Evolutionary conservation across 2,113 vertebrate genomes (phyloP).

Genomic region (Tupaia chinensis): DNA sequence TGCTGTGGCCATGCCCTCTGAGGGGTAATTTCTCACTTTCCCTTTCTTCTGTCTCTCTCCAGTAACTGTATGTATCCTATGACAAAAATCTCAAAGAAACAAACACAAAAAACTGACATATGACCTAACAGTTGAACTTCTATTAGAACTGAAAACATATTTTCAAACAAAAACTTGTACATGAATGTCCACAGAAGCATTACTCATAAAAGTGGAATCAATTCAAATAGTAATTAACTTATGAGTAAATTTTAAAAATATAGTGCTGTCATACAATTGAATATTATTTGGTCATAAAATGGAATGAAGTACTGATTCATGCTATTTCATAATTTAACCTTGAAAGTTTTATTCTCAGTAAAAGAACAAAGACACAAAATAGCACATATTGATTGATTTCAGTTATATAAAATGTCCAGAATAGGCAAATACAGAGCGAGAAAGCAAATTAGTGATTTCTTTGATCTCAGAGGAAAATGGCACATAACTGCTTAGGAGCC

Average conservation of each 20-base stretch:
- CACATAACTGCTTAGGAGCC: not conserved
- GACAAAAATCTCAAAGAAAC: too few species aligned
- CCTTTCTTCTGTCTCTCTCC: too few species aligned
- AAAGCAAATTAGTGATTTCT: not conserved
- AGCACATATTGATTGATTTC: not conserved
- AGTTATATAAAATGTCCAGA: not conserved
- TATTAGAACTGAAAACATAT: not conserved
- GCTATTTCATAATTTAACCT: not conserved
- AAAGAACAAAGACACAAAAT: not conserved
- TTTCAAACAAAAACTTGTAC: not conserved
- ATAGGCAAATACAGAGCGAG: not conserved
- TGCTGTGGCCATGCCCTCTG: too few species aligned
- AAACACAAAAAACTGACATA: too few species aligned
- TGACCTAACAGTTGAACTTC: not conserved
- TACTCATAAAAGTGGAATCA: not conserved
- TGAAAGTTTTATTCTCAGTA: not conserved
- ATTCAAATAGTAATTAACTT: not conserved
- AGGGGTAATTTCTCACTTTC: too few species aligned
- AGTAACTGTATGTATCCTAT: too few species aligned
- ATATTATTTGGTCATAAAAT: not conserved
- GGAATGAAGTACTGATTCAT: not conserved
- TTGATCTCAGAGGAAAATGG: not conserved
- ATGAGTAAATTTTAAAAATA: not conserved
- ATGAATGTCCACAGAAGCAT: not conserved
- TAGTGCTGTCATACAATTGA: not conserved